phyloP scores from a whole-genome alignment of 2,797 vertebrate genomes.

The Xiphophorus birchmanni region DNA sequence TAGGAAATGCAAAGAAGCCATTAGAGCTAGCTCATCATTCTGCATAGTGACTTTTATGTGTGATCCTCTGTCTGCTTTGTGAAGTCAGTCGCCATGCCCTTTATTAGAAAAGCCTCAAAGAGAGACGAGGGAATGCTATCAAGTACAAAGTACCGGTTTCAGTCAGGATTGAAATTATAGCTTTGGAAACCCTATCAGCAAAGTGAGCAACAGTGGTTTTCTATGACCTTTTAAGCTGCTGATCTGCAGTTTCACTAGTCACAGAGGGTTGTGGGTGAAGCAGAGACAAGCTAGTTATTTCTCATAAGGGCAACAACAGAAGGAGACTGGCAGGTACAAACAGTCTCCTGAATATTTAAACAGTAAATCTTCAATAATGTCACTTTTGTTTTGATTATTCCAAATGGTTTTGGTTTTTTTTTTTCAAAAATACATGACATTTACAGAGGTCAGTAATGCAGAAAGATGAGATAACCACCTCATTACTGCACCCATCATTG shows the following conservation, averaged over 20 bases:
- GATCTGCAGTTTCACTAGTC: slow-evolving; percentile 47
- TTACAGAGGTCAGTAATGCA: slow-evolving; percentile 39
- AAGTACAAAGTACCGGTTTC: neutral
- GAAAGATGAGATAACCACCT: slow-evolving; percentile 28
- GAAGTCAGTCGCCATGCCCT: slow-evolving; percentile 15
- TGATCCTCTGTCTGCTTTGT: slow-evolving; percentile 19
- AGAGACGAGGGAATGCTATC: neutral
- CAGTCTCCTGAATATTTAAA: too few species aligned
- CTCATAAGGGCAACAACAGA: slow-evolving; percentile 20
- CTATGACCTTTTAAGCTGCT: slow-evolving; percentile 58
- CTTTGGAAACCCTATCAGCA: slow-evolving; percentile 44
- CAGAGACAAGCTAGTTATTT: slow-evolving; percentile 43
- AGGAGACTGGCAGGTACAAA: slow-evolving; percentile 9
- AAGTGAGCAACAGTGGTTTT: slow-evolving; percentile 46
- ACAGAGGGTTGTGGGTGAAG: slow-evolving; percentile 56
- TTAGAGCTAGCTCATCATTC: slow-evolving; percentile 49
- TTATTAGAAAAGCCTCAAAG: neutral
- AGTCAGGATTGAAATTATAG: slow-evolving; percentile 33
- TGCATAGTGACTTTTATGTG: slow-evolving; percentile 24
- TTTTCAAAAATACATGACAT: slow-evolving; percentile 6
- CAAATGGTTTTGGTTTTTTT: neutral
- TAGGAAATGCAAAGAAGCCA: slow-evolving; percentile 44
- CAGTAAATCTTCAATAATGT: neutral
- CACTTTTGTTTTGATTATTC: neutral
- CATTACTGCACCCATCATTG: slow-evolving; percentile 30